Evolutionary conservation across 2,888 invertebrate genomes (phyloP), one percentile per base, ranked within the genome.

Genomic region (Dynastes maya): DNA sequence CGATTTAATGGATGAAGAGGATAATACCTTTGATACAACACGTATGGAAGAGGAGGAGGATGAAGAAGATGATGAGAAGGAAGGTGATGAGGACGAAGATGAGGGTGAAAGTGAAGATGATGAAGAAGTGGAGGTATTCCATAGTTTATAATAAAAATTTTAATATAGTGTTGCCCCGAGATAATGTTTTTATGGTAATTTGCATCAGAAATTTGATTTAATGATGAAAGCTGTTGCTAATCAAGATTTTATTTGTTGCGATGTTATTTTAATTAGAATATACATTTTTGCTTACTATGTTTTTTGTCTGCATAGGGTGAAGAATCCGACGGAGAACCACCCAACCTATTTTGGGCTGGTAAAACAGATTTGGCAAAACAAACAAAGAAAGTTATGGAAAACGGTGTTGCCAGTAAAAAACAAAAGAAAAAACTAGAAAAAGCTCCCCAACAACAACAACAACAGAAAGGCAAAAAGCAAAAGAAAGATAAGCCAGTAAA

Each of bases 121-220:
- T 87, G 85, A 88, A 40, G 87, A 90, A 88, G 88, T 90, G 88
- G 86, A 90, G 87, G 83, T 87, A 86, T 80, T 89, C 32, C 2
- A 32, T 84, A 82, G 89, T 79, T 8, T 77, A 77, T 70, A 45
- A 2, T 45, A 70, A n/a, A 65, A 16, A 51, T 58, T 58, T 45
- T 4, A 45, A 27, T 63, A 22, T 13, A n/a, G 2, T n/a, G 45
- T 64, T 67, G 16, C 16, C 5, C 16, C 2, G 5, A 67, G 40
- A 49, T 68, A 27, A 68, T 68, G 67, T 68, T 67, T 40, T 64
- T 49, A 37, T 72, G 72, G 72, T 72, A 72, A 72, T 72, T 72
- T 72, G 72, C 72, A 27, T 45, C 72, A 61, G 58, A 72, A 40
- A 32, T 16, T 55, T 27, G 9, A 22, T 22, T 49, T 2, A 40